phyloP scores from a whole-genome alignment of 2,797 vertebrate genomes.

The Carapus acus region DNA sequence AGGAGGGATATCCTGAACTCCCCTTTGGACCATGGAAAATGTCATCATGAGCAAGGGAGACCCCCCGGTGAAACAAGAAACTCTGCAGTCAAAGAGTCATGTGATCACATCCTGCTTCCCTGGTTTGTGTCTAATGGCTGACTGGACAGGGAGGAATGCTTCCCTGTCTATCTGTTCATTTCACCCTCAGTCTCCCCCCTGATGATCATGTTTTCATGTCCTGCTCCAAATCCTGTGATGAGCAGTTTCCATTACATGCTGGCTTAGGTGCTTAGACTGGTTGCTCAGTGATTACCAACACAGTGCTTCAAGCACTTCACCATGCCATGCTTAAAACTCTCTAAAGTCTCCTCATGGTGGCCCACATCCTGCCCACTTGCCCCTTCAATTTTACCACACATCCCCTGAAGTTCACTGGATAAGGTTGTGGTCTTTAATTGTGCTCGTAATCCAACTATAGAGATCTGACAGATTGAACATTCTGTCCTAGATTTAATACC shows the following conservation, averaged over 20 bases:
- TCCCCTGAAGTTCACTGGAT: constrained; percentile 18
- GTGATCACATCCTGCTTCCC: constrained; percentile 34
- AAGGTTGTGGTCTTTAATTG: constrained; percentile 24
- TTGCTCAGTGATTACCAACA: background rate
- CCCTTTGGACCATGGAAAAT: constrained; percentile 1
- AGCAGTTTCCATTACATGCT: background rate
- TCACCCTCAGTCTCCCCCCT: background rate
- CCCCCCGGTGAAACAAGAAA: constrained; percentile 5
- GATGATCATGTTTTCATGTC: constrained; percentile 2
- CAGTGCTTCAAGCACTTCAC: background rate
- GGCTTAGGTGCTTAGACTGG: constrained; percentile 4
- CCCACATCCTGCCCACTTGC: constrained; percentile 6
- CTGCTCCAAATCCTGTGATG: background rate
- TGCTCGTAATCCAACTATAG: constrained; percentile 30
- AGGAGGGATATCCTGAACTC: background rate
- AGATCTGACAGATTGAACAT: constrained; percentile 28
- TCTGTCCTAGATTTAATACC: constrained; percentile 29
- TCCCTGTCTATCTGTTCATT: background rate
- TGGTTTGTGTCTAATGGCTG: constrained; percentile 2
- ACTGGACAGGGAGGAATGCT: background rate
- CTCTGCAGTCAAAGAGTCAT: constrained; percentile 36
- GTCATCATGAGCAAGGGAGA: background rate
- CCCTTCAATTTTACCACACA: background rate
- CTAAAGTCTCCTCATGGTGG: constrained; percentile 15
- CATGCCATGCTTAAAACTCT: background rate